Evolutionary conservation across 2,113 vertebrate species (phyloP).

Genomic region (Phylloscopus trochilus): DNA sequence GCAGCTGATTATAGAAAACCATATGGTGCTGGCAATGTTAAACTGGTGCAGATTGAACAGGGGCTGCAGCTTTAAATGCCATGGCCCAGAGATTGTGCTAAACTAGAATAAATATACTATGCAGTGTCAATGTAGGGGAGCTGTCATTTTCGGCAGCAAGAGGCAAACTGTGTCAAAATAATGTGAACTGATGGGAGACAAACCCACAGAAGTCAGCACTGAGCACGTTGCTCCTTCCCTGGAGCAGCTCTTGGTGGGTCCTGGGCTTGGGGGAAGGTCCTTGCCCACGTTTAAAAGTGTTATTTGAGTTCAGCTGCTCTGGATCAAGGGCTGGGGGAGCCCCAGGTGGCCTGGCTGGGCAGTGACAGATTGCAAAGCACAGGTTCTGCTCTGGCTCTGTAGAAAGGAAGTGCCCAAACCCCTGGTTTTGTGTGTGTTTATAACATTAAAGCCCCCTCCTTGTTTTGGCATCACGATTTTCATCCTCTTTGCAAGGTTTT

Average conservation of each 20-base stretch:
- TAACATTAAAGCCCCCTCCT: background rate
- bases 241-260: accelerated
- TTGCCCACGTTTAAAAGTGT: background rate
- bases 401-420: accelerated
- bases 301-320: background rate
- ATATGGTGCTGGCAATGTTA: conserved; percentile 53
- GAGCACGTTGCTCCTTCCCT: background rate
- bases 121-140: background rate
- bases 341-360: background rate
- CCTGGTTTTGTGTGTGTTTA: background rate
- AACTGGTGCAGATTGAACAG: conserved; percentile 42
- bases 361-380: background rate
- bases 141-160: background rate
- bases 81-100: background rate
- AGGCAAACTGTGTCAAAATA: conserved; percentile 14
- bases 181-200: background rate
- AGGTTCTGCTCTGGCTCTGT: background rate
- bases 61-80: conserved; percentile 17
- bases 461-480: background rate
- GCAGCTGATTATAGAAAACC: conserved; percentile 53
- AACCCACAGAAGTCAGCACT: background rate
- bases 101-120: conserved; percentile 37
- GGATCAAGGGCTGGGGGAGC: background rate
- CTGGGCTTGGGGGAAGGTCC: background rate
- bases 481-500: background rate